Conservation (phyloP, 2,888 invertebrate genomes). For the Lordiphosa fenestrarum region DNA sequence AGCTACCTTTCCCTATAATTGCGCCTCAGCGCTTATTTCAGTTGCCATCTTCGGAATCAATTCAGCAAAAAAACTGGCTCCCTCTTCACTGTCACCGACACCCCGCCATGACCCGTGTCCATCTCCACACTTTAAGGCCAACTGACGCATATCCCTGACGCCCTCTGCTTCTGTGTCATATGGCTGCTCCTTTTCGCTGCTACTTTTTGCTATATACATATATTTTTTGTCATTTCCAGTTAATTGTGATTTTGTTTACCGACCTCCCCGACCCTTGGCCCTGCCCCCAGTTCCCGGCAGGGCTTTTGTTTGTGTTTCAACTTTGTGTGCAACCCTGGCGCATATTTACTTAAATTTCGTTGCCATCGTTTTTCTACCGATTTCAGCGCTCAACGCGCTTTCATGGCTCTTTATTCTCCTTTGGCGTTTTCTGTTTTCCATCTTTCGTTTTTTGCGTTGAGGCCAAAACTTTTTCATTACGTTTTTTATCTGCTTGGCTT, state of each 20-base stretch:
- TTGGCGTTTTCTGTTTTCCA: conserved; percentile 15
- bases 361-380: conserved; percentile 52
- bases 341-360: conserved; percentile 68
- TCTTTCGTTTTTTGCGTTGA: conserved; percentile 14
- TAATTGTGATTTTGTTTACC: conserved; percentile 75
- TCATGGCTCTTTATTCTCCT: conserved; percentile 23
- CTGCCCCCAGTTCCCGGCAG: conserved; percentile 2
- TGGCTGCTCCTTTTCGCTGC: conserved; percentile 21
- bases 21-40: too few species aligned
- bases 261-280: conserved; percentile 27
- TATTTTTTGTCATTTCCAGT: conserved; percentile 62
- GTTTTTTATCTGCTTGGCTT: conserved; percentile 61
- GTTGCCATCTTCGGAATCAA: conserved; percentile 1
- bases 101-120: conserved; percentile 4
- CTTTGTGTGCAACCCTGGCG: conserved; percentile 57
- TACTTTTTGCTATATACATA: conserved; percentile 15
- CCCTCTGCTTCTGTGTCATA: conserved; percentile 32
- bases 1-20: too few species aligned
- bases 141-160: conserved; percentile 40
- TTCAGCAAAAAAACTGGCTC: conserved; percentile 27
- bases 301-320: conserved; percentile 57
- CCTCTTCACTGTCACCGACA: conserved; percentile 40
- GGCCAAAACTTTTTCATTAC: conserved; percentile 68
- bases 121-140: conserved; percentile 43
- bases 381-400: conserved; percentile 60